Evolutionary conservation across 2,113 vertebrate species (phyloP).

Genomic region (Pelecanoides urinatrix): DNA sequence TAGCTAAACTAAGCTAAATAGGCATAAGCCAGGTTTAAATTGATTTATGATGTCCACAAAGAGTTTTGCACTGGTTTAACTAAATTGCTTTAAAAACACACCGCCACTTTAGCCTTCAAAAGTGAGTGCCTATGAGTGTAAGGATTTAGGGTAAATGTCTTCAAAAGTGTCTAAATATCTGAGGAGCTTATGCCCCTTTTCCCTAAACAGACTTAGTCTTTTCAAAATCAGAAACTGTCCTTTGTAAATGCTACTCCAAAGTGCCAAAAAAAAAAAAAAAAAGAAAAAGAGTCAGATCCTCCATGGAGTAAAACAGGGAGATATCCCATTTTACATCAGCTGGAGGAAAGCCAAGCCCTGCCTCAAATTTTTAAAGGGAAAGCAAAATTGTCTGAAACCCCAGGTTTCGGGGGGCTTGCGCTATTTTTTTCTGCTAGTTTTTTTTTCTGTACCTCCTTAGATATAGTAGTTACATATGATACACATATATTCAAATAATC

Average conservation of each 20-base stretch:
- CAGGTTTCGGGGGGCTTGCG: rapidly evolving
- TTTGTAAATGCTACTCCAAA: constrained; percentile 8
- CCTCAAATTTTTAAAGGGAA: neutral
- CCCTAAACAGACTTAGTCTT: constrained; percentile 12
- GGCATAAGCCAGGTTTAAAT: constrained; percentile 69
- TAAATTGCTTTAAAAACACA: constrained; percentile 70
- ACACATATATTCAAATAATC: neutral
- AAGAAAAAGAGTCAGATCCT: neutral
- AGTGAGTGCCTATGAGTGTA: constrained; percentile 47
- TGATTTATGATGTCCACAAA: constrained; percentile 71
- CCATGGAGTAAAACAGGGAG: neutral
- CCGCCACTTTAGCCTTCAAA: constrained; percentile 54
- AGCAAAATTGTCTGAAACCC: neutral
- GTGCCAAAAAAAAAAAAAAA: neutral
- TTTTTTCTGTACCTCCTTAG: neutral
- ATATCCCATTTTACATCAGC: neutral
- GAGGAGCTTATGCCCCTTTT: constrained; percentile 46
- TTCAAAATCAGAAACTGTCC: constrained; percentile 6
- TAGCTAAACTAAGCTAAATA: constrained; percentile 69
- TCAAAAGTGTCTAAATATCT: constrained; percentile 61
- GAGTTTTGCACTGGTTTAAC: constrained; percentile 69
- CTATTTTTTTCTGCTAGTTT: no score
- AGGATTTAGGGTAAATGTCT: constrained; percentile 56
- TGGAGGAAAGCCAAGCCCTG: neutral
- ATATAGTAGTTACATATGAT: neutral